Evolutionary conservation across 2,888 invertebrate species (phyloP).

Genomic region (Lampropteryx suffumata): DNA sequence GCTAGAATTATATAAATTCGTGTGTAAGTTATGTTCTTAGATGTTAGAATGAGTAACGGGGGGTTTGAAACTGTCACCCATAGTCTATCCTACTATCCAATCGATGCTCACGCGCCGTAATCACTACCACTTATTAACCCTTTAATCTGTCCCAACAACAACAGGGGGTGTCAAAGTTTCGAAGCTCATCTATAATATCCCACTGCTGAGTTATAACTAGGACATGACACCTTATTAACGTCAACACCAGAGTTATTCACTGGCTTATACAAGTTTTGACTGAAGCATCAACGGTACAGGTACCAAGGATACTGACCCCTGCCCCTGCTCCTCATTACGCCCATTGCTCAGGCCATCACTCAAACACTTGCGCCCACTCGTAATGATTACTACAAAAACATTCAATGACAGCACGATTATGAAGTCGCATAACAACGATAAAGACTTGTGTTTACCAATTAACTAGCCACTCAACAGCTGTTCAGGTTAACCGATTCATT

Average conservation of each 20-base stretch:
- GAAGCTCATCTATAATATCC: too few species aligned
- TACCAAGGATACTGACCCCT: constrained; percentile 18
- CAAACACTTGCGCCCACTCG: constrained; percentile 47
- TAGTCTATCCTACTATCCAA: too few species aligned
- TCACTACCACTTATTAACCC: too few species aligned
- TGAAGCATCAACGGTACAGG: neutral
- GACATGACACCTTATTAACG: too few species aligned
- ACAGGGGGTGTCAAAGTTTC: too few species aligned
- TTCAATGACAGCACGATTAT: constrained; percentile 59
- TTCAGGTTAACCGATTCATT: neutral
- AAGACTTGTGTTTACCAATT: neutral
- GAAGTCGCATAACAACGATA: constrained; percentile 54
- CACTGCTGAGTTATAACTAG: too few species aligned
- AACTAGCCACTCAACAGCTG: neutral
- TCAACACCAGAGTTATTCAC: too few species aligned
- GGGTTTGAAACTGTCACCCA: too few species aligned
- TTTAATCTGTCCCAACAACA: too few species aligned
- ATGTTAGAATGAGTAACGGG: neutral
- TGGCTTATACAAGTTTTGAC: too few species aligned
- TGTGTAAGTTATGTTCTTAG: neutral
- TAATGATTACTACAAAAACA: constrained; percentile 56
- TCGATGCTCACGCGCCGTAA: too few species aligned
- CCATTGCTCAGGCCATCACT: constrained; percentile 32
- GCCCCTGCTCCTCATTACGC: constrained; percentile 15
- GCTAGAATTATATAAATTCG: constrained; percentile 7